phyloP scores from a whole-genome alignment of 2,113 vertebrate species.

The Orthonyx spaldingii region DNA sequence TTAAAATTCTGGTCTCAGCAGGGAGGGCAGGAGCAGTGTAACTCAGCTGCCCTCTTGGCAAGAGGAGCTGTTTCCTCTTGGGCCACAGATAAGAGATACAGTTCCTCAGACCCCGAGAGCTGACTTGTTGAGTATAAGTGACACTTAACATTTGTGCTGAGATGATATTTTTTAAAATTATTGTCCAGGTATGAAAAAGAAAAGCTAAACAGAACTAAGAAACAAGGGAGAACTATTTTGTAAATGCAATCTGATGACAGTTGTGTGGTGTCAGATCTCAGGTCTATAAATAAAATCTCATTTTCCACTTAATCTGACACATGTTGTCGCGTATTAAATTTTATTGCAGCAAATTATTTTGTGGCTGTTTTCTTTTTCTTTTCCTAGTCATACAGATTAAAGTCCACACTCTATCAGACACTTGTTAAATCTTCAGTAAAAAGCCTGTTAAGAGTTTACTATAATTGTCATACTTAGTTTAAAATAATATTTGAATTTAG shows the following conservation, averaged over 20 bases:
- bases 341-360: neutral
- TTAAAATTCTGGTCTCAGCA: neutral
- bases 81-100: neutral
- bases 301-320: neutral
- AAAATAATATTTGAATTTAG: neutral
- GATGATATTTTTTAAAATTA: neutral
- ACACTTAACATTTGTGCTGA: neutral
- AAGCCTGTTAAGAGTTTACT: neutral
- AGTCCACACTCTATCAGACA: neutral
- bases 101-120: neutral
- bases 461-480: neutral
- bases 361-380: neutral
- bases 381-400: neutral
- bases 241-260: neutral
- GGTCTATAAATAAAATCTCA: neutral
- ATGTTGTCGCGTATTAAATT: neutral
- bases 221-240: neutral
- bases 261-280: neutral
- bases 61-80: neutral
- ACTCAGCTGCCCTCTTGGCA: neutral
- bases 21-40: neutral
- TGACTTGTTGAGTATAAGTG: neutral
- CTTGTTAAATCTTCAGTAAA: neutral
- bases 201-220: neutral
- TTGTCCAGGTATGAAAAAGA: neutral